Evolutionary conservation across 2,113 vertebrate species (phyloP).

Genomic region (cattle (Bos taurus)): ARS-UCD2.0 NC_037331.1:55434001-55434500

Average conservation of each 20-base stretch:
- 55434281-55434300: not conserved
- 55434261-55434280: not conserved
- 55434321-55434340: not conserved
- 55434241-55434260: not conserved
- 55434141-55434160: not conserved
- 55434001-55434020: no score
- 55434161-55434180: not conserved
- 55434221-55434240: not conserved
- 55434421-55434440: not conserved
- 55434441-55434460: not conserved
- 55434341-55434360: not conserved
- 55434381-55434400: rapidly evolving
- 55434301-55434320: not conserved
- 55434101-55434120: not conserved
- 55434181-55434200: not conserved
- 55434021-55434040: no score
- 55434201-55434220: not conserved
- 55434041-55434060: not conserved
- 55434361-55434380: not conserved
- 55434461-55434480: not conserved
- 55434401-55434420: not conserved
- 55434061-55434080: not conserved
- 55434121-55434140: not conserved
- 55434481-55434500: not conserved
- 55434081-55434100: not conserved